Evolutionary conservation across 92 coral and sea anemone genomes (phyloP), one percentile per base, ranked within the genome.

Genomic region (Ricordea florida): DNA sequence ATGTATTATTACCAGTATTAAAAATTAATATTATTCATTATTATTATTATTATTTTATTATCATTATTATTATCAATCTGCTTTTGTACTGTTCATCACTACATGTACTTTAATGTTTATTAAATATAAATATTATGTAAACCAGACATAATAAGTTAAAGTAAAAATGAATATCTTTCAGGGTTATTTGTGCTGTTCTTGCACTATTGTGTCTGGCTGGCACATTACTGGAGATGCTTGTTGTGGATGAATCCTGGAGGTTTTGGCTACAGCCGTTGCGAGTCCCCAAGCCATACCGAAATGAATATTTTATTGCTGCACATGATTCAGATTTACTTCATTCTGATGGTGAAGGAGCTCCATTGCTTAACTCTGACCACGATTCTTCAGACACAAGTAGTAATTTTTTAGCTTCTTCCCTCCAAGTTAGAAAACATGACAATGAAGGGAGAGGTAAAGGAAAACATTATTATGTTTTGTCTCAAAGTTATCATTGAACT

Each of bases 221-320:
- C 6, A 73, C 80, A 32, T 11, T 45, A 0, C 25, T 59, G 14
- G 80, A 73, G 24, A 15, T 73, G 21, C 42, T 36, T 6, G 53
- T 70, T 0, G 77, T 70, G 11, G 64, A 70, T 29, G 51, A 58
- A 9, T 38, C 64, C 26, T 70, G 77, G 77, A 70, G 20, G 27
- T 70, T 70, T 55, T 70, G 77, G 77, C n/a, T n/a, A n/a, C n/a
- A n/a, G n/a, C n/a, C n/a, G 15, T 51, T 16, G 10, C 20, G 45
- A 14, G 14, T 21, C 29, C 23, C 22, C 8, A 21, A 2, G 7
- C 30, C 65, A 55, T 28, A 55, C 16, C 53, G 56, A 52, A 24
- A n/a, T 11, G 44, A 10, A 40, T 8, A 35, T 3, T 16, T 16
- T n/a, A n/a, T n/a, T n/a, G n/a, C n/a, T n/a, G n/a, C n/a, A 10